Conservation (phyloP, 2,888 invertebrate species). For the Allygus modestus region DNA sequence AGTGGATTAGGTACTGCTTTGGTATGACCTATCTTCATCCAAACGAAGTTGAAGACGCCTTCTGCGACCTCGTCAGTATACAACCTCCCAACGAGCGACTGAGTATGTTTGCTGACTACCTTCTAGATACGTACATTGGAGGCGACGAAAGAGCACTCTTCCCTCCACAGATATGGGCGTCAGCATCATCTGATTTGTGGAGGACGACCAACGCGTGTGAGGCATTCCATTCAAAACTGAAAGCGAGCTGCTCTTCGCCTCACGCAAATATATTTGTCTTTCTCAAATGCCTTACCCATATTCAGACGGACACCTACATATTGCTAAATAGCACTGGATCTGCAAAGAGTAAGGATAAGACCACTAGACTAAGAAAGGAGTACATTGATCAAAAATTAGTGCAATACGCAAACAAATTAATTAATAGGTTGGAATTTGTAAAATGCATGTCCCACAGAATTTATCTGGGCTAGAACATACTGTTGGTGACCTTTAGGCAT, state of each 20-base stretch:
- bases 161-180: slow-evolving; percentile 61
- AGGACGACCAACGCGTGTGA: slow-evolving; percentile 59
- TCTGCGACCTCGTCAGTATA: slow-evolving; percentile 61
- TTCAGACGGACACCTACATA: slow-evolving; percentile 44
- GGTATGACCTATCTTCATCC: slow-evolving; percentile 46
- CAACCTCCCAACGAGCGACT: slow-evolving; percentile 53
- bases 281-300: slow-evolving; percentile 43
- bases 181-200: slow-evolving; percentile 54
- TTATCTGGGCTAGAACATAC: slow-evolving; percentile 48
- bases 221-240: slow-evolving; percentile 61
- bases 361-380: slow-evolving; percentile 48
- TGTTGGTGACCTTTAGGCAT: slow-evolving; percentile 43
- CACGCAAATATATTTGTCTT: slow-evolving; percentile 61
- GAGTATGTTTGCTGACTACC: slow-evolving; percentile 49
- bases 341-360: slow-evolving; percentile 43
- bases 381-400: slow-evolving; percentile 45
- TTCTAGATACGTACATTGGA: slow-evolving; percentile 53
- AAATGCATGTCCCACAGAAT: slow-evolving; percentile 42
- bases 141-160: slow-evolving; percentile 47
- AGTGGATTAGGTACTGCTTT: slow-evolving; percentile 45
- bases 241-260: slow-evolving; percentile 44
- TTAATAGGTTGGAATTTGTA: slow-evolving; percentile 46
- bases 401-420: slow-evolving; percentile 42
- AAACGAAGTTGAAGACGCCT: slow-evolving; percentile 58
- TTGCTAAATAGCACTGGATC: slow-evolving; percentile 44